Evolutionary conservation across 2,888 invertebrate genomes (phyloP), one percentile per base, ranked within the genome.

Genomic region (Geotrupes spiniger): DNA sequence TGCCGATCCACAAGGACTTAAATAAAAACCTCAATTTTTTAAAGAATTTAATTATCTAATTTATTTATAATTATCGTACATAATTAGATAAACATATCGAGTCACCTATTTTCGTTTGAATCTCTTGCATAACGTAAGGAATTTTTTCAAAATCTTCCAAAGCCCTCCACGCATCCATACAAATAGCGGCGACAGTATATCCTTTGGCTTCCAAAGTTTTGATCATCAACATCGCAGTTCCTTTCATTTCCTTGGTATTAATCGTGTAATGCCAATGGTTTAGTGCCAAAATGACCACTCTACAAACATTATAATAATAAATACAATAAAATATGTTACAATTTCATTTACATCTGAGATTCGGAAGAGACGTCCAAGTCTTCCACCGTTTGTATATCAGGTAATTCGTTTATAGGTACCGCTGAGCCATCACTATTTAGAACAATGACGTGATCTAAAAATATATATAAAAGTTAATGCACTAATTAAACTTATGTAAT

Each of bases 121-220:
- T 72, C 66, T 78, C 77, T 31, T 81, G 74, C 76, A 84, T 78
- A 26, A 87, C 67, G 63, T 80, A 85, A 0, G 82, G 81, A 51
- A 82, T 78, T 58, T 78, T 79, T 67, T 86, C 84, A 58, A 77
- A 74, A 31, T 77, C 72, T 0, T 77, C 73, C 4, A 84, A 66
- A 2, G 63, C 63, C 4, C 71, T 59, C 84, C 84, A 87, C 46
- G 73, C 71, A 29, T 61, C 64, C 9, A 73, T 57, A 61, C 79
- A 77, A 38, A 87, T 64, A 0, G 79, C 72, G 1, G 85, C 75
- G 0, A 81, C 74, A 0, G 73, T 73, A 60, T 76, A 75, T n/a
- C 81, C 81, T 47, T 75, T 71, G 17, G 73, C 70, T 68, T 84
- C 82, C 36, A 85, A 62, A 2, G 78, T 75, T 60, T 77, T 80